Percentiles rank a stretch among this genome's conserved stretches.
These are phyloP conservation scores for Alca torda DNA, from an alignment of 2,797 vertebrate species.

Conservation along the genomic window DNA sequence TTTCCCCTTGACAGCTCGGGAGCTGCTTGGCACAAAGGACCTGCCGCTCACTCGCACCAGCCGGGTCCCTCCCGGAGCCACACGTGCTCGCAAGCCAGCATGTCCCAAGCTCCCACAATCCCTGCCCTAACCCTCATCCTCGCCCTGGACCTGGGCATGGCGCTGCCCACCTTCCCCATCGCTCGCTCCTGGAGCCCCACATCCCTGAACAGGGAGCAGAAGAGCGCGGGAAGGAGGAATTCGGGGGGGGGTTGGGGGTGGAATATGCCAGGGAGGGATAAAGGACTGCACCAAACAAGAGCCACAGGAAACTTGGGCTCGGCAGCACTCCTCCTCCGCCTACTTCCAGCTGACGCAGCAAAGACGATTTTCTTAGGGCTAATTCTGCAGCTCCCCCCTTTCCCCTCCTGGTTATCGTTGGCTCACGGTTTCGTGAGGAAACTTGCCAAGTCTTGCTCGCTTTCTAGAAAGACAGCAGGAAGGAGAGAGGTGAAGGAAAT, in stretches of 20 bases:
- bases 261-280: neutral
- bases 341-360: slow-evolving; percentile 71
- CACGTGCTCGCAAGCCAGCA: neutral
- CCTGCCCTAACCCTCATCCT: slow-evolving; percentile 28
- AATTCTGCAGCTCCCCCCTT: neutral
- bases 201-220: neutral
- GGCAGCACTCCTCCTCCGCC: slow-evolving; percentile 23
- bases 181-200: neutral
- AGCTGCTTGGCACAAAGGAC: neutral
- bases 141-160: neutral
- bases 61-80: neutral
- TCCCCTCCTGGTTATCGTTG: slow-evolving; percentile 64
- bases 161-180: slow-evolving; percentile 29
- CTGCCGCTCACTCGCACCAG: neutral
- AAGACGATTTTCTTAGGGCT: slow-evolving; percentile 63
- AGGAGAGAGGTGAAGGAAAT: slow-evolving; percentile 51
- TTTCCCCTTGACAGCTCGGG: neutral
- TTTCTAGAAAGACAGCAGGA: slow-evolving; percentile 59
- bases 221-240: neutral
- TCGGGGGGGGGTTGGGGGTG: too few relatives aligned
- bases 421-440: slow-evolving; percentile 41
- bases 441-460: slow-evolving; percentile 59
- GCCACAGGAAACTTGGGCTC: slow-evolving; percentile 29
- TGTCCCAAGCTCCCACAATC: neutral
- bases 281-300: neutral